Base-by-base conservation (phyloP, 1,140 invertebrate species). In the Drosophila auraria region DNA sequence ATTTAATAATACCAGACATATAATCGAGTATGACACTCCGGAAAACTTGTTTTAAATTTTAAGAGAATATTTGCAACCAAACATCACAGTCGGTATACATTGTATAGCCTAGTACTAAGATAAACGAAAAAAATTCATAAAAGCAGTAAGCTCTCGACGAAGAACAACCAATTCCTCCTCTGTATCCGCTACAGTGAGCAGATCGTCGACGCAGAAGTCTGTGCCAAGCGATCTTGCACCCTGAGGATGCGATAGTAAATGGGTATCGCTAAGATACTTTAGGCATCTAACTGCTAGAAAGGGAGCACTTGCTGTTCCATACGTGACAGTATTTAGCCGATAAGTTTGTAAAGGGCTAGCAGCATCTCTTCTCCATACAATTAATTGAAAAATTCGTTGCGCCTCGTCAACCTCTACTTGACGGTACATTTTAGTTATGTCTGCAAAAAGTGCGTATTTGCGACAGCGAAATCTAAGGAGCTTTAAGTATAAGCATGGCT, bases 181-280 rank as follows among this genome's bases (percentile, higher is more conserved):
- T 53, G 50, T 53, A 8, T 53, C 50, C 14, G 50, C 50, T n/a
- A 15, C 49, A 25, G 23, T 25, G 49, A 50, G 49, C 23, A 25
- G 7, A 25, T 25, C 23, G 8, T 50, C 49, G 7, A 50, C 49
- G 49, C 25, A 50, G 14, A 50, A 50, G 6, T 50, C 14, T n/a
- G 44, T 17, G 44, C 44, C 15, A 45, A 17, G 44, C 2, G 15
- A 20, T n/a, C 20, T 57, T 9, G 87, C 91, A 40, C 38, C 12
- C 11, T 14, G 38, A 40, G 38, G 5, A 40, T 40, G 38, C 38
- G 14, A 40, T 40, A n/a, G 80, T 69, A 23, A 94, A 66, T n/a
- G 91, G 92, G 47, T 92, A 66, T 33, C 33, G 33, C 33, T 40
- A 40, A 40, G 38, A 40, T 40, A 40, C 38, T 40, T 14, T 5